A percentile compares a stretch with the other conserved stretches of the same genome.
phyloP scores from a whole-genome alignment of 2,888 invertebrate species.

The Zaprionus obscuricornis region DNA sequence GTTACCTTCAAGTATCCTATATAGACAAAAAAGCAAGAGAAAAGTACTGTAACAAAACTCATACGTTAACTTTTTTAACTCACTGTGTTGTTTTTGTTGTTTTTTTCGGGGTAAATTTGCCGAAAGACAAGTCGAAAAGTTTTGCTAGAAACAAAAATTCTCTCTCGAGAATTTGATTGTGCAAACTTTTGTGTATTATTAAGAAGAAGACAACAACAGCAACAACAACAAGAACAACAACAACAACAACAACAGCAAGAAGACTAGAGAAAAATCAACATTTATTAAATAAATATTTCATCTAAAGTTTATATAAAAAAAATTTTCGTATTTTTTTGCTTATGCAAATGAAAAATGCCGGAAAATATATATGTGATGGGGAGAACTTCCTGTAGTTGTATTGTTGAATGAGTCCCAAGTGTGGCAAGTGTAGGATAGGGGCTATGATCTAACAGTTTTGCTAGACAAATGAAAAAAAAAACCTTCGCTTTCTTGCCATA shows the following conservation, averaged over 20 bases:
- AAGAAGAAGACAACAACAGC: not conserved
- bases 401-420: not conserved
- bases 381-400: not conserved
- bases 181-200: too few relatives aligned
- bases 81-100: too few relatives aligned
- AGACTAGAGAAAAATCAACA: constrained; percentile 18
- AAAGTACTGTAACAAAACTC: too few relatives aligned
- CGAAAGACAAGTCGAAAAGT: too few relatives aligned
- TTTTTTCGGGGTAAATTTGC: too few relatives aligned
- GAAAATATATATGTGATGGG: constrained; percentile 10
- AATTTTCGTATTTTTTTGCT: too few relatives aligned
- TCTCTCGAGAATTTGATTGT: too few relatives aligned
- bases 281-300: constrained; percentile 44
- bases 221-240: not conserved
- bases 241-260: not conserved
- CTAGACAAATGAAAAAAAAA: not conserved
- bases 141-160: too few relatives aligned
- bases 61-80: too few relatives aligned
- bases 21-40: not conserved
- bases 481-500: too few relatives aligned
- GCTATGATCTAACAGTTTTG: too few relatives aligned
- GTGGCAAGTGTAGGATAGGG: too few relatives aligned
- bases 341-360: constrained; percentile 32
- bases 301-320: constrained; percentile 20
- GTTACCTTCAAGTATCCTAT: constrained; percentile 1